phyloP scores from a whole-genome alignment of 2,888 invertebrate species.

The Hydropsyche betteni region DNA sequence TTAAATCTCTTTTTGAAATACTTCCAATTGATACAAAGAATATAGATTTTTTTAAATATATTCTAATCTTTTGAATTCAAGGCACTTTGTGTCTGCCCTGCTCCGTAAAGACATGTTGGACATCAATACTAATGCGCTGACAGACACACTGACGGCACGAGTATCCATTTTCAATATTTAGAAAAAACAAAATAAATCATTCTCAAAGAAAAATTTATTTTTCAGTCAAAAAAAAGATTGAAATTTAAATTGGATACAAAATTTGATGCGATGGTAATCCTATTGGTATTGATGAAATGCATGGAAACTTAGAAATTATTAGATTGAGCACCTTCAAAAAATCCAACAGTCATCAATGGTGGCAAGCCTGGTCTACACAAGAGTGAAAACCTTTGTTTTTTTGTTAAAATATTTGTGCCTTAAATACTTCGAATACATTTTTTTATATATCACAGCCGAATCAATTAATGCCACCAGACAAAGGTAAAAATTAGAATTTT shows the following conservation, averaged over 20 bases:
- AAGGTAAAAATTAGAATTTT: constrained; percentile 33
- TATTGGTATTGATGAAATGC: too few relatives aligned
- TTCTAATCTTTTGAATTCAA: constrained; percentile 33
- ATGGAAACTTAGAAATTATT: neutral
- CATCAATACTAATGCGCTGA: neutral
- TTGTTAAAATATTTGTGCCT: constrained; percentile 15
- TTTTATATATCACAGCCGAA: constrained; percentile 46
- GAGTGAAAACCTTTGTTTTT: too few relatives aligned
- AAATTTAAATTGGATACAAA: too few relatives aligned
- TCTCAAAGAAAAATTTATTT: too few relatives aligned
- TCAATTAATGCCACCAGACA: constrained; percentile 38
- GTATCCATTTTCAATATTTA: too few relatives aligned
- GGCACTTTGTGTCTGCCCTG: constrained; percentile 42
- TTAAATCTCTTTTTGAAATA: neutral
- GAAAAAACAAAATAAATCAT: too few relatives aligned
- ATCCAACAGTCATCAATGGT: neutral
- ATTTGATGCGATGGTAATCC: too few relatives aligned
- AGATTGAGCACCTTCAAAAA: constrained; percentile 1
- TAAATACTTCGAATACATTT: constrained; percentile 28
- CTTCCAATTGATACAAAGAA: neutral
- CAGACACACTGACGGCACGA: neutral
- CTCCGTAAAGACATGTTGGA: constrained; percentile 37
- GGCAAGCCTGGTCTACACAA: neutral
- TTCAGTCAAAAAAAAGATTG: too few relatives aligned
- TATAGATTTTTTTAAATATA: constrained; percentile 30